Evolutionary conservation across 2,888 invertebrate species (phyloP).

Genomic region (Acleris laterana): DNA sequence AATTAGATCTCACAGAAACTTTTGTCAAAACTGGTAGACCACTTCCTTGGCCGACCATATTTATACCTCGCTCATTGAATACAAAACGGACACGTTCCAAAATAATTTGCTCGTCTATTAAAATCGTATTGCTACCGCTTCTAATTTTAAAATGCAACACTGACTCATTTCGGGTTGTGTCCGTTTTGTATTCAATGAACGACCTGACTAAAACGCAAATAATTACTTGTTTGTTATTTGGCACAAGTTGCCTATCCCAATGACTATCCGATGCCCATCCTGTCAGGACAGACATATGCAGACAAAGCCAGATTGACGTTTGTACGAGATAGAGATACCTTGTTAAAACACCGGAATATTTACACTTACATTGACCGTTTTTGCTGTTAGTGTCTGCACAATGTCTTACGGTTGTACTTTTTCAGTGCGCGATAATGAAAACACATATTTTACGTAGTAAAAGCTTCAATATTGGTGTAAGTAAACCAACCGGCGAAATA

Average conservation of each 20-base stretch:
- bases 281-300: slow-evolving; percentile 15
- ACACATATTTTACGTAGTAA: slow-evolving; percentile 45
- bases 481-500: slow-evolving; percentile 58
- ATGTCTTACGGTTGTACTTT: slow-evolving; percentile 34
- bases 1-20: too few species aligned
- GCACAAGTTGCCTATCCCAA: too few species aligned
- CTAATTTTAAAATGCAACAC: too few species aligned
- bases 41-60: too few species aligned
- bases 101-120: too few species aligned
- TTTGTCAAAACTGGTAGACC: too few species aligned
- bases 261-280: slow-evolving; percentile 17
- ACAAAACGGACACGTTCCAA: too few species aligned
- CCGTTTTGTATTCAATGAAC: too few species aligned
- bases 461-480: slow-evolving; percentile 43
- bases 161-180: too few species aligned
- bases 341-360: slow-evolving; percentile 1
- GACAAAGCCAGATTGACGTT: slow-evolving; percentile 1
- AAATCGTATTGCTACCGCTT: too few species aligned
- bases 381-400: slow-evolving; percentile 3
- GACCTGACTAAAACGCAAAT: too few species aligned
- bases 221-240: slow-evolving; percentile 6
- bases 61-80: too few species aligned
- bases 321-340: slow-evolving; percentile 3
- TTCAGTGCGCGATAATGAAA: slow-evolving; percentile 41
- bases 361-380: slow-evolving; percentile 5